Evolutionary conservation across 2,888 invertebrate genomes (phyloP), one percentile per base, ranked within the genome.

Genomic region (Philonicus albiceps): DNA sequence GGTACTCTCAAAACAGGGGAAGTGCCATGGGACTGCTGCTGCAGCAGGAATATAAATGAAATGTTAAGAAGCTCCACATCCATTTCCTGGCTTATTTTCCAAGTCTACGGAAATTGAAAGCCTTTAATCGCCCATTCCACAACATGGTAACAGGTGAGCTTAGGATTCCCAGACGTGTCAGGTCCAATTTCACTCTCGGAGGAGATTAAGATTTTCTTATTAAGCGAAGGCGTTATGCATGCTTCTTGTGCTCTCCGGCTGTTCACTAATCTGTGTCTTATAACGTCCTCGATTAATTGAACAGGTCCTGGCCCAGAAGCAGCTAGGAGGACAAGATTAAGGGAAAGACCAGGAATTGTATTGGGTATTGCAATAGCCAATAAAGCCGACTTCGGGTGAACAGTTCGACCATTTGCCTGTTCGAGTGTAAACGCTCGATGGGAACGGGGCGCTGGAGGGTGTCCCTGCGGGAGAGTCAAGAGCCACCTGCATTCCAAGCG

Each of bases 41-140:
- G 40, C 76, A 76, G 27, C n/a, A 37, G 76, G 76, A 76, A 76
- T 76, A 76, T 43, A 76, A 76, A 76, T 76, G 76, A 76, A 76
- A 37, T 22, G 40, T 19, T 76, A 37, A 40, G 40, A n/a, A 40
- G 76, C n/a, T 76, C 30, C 80, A 4, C 53, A 80, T 80, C 31
- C 80, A 53, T 53, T 80, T 13, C 53, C 27, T 1, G 31, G 30
- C 76, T 40, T 74, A 74, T 40, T 22, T 78, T 78, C 78, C 37
- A 78, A 34, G 31, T n/a, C 27, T 40, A 19, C 43, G 78, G 49
- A 31, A 53, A 80, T 80, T 53, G 80, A 80, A 76, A 53, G 80
- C 53, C 13, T 31, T 27, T 80, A 80, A 80, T 80, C 43, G 53
- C 19, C 19, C 22, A 30, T 49, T 80, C 80, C 19, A 27, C 30